Base-by-base conservation (phyloP, 2,113 vertebrate species). In the Cichladusa arquata region DNA sequence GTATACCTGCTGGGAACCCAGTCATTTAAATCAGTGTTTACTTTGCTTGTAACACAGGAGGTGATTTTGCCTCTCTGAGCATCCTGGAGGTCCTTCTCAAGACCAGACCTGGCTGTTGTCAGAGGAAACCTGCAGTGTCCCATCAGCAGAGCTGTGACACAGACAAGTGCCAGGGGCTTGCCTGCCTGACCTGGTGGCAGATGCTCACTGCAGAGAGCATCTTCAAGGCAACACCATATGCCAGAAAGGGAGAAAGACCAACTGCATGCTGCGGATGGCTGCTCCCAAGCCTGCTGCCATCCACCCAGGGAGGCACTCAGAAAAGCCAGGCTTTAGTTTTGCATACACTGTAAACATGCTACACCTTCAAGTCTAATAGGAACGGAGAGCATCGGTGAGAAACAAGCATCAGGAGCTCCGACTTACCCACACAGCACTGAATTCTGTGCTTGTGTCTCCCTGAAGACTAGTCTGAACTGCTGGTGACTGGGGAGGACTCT, bases 151-250 rank as follows among this genome's bases (percentile, higher is more conserved):
- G 67, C 53, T 5, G 8, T 3, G 22, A 80, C 76, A 31, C 1
- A 0, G 50, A 36, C 42, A 7, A 81, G 64, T 0, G 0, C 82
- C 3, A 0, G 45, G 34, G 36, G 42, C 67, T 57, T 0, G 2
- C 38, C 58, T 58, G 56, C 61, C 80, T 4, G 19, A 24, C 58
- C 26, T 1, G 0, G 14, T 1, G 3, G 60, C 88, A 87, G 90
- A 70, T 50, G 88, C 78, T 81, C 5, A 0, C 58, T 70, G 72
- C 67, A 62, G 54, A 94, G 23, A 19, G 25, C 70, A 29, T 33
- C 76, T 78, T 60, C 81, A 47, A 19, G 60, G 77, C 51, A 89
- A 65, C 51, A 71, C 34, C 56, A 19, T 22, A 6, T 22, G 44
- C 78, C 87, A 74, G 65, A 24, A 62, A 47, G 56, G 23, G 33